Conservation (phyloP, 1,140 invertebrate species). For the Hirudo medicinalis region DNA sequence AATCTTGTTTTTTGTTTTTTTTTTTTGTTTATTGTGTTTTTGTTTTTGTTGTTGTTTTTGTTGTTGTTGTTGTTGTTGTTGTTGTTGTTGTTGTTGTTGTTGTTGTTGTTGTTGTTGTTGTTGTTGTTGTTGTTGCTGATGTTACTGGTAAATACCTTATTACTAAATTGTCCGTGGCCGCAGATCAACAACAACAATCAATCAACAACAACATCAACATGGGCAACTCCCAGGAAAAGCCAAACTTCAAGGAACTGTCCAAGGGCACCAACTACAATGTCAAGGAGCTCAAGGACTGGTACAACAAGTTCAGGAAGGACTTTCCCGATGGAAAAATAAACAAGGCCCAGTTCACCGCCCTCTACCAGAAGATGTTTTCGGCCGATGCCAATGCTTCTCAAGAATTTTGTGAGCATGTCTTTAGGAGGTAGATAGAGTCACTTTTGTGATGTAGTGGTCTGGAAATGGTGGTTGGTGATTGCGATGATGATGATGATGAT, state of each 20-base stretch:
- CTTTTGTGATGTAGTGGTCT: not conserved
- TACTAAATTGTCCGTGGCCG: too few relatives aligned
- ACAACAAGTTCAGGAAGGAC: constrained; percentile 21
- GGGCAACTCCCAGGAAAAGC: constrained; percentile 5
- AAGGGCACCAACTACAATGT: constrained; percentile 18
- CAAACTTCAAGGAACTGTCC: constrained; percentile 18
- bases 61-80: too few relatives aligned
- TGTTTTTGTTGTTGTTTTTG: too few relatives aligned
- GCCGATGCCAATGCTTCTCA: not conserved
- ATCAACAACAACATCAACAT: not conserved
- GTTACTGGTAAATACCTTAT: not conserved
- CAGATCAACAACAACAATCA: not conserved
- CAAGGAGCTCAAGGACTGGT: constrained; percentile 20
- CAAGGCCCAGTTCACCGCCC: constrained; percentile 7
- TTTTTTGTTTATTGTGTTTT: too few relatives aligned
- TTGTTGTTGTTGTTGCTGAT: not conserved
- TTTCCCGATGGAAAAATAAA: constrained; percentile 18
- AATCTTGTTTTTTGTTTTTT: too few relatives aligned
- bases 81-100: too few relatives aligned
- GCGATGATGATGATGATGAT: constrained; percentile 14
- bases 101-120: too few relatives aligned
- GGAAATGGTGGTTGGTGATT: not conserved
- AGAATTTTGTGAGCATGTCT: constrained; percentile 14
- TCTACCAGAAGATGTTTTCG: constrained; percentile 17
- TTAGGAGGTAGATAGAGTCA: constrained; percentile 8